Base-by-base conservation (phyloP, 2,113 vertebrate genomes). In the Corythornis vintsioides region DNA sequence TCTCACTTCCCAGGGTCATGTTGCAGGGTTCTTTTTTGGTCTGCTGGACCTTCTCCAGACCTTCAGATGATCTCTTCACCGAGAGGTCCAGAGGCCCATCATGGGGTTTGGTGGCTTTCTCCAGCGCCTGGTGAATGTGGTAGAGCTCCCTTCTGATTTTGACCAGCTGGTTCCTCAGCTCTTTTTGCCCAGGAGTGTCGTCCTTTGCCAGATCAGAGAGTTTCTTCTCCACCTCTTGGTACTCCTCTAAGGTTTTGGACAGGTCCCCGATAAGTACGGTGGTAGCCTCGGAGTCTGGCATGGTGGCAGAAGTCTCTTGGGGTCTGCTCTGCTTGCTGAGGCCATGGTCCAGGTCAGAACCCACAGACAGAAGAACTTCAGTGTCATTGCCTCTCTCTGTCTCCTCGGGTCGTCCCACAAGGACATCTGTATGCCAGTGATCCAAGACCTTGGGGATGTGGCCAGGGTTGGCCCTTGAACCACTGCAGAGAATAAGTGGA, bases 11-110 rank as follows among this genome's bases (percentile, higher is more conserved):
- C 43, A 83, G 43, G 29, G 6, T 82, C 33, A 10, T 1, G 6
- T 76, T 86, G 81, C 78, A 66, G 42, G 89, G 29, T 26, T 97
- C 97, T 80, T 95, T 97, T 89, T 90, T 94, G 69, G 84, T 40
- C 47, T 85, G 90, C 67, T 92, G 93, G 47, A 42, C 65, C 67
- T 94, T 96, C 75, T 94, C 96, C 81, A 92, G 57, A 31, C 55
- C 67, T 56, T 93, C 94, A 0, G 76, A 75, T 35, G 96, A 60
- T 70, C 97, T 98, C 88, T 99, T 99, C 86, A 99, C 94, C 0
- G 99, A 99, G 83, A 99, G 98, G 90, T 99, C 99, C 1, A 99
- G 97, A 1, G 99, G 99, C 2, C 98, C 97, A 3, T 99, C 99
- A 0, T 96, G 98, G 15, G 98, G 96, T 40, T 95, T 97, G 11